Conservation (phyloP, 2,888 invertebrate genomes). For the Agrotis clavis region DNA sequence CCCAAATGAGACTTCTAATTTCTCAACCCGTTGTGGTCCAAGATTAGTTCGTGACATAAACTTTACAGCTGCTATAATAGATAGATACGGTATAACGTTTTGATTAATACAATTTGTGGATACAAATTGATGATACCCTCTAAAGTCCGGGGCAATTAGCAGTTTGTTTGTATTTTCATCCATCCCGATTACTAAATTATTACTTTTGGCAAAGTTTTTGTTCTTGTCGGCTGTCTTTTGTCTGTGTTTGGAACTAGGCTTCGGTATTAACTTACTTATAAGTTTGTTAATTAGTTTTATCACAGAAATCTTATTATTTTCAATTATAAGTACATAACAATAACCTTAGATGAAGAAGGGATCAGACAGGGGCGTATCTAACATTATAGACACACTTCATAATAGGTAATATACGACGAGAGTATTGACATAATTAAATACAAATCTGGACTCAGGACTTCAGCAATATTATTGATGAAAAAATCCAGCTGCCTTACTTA, state of each 20-base stretch:
- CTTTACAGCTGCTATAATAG: conserved; percentile 52
- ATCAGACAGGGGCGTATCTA: too few relatives aligned
- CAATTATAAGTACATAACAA: not conserved
- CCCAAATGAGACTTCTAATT: conserved; percentile 60
- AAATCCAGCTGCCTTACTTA: too few relatives aligned
- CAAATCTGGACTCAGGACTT: too few relatives aligned
- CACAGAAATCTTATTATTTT: not conserved
- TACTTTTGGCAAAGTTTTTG: conserved; percentile 27
- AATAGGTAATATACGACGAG: too few relatives aligned
- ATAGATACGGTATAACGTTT: conserved; percentile 42
- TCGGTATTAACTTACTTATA: conserved; percentile 17
- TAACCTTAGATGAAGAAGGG: too few relatives aligned
- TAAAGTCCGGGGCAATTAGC: conserved; percentile 40
- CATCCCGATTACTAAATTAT: conserved; percentile 40
- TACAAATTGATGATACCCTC: conserved; percentile 50
- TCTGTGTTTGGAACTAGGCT: conserved; percentile 25
- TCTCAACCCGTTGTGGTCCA: conserved; percentile 59
- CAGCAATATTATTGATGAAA: too few relatives aligned
- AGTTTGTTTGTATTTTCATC: conserved; percentile 39
- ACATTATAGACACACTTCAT: too few relatives aligned
- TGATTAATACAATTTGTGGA: conserved; percentile 57
- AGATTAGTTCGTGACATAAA: conserved; percentile 62
- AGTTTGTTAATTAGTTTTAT: not conserved
- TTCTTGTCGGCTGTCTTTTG: conserved; percentile 29
- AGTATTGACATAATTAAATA: too few relatives aligned